phyloP scores from a whole-genome alignment of 2,888 invertebrate genomes.

The Liopterus haemorrhoidalis region DNA sequence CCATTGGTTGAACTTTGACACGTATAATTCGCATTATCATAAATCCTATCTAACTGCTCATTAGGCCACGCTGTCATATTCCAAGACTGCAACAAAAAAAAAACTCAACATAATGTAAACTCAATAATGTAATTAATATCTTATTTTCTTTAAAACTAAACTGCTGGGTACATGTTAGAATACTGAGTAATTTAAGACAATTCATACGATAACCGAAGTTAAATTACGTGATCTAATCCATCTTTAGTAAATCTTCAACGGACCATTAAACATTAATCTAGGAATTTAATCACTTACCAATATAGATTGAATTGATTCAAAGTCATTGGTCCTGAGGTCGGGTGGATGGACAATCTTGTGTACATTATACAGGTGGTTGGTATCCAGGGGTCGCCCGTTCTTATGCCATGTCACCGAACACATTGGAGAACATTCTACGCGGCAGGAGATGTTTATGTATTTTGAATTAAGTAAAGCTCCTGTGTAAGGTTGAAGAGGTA shows the following conservation, averaged over 20 bases:
- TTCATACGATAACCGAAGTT: no score
- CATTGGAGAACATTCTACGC: slow-evolving; percentile 82
- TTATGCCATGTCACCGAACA: slow-evolving; percentile 83
- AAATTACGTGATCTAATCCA: neutral
- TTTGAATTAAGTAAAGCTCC: slow-evolving; percentile 71
- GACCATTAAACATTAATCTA: no score
- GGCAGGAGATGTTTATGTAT: slow-evolving; percentile 66
- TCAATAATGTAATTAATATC: neutral
- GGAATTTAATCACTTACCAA: slow-evolving; percentile 51
- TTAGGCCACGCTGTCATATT: slow-evolving; percentile 81
- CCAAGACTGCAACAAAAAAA: slow-evolving; percentile 56
- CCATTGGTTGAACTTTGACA: slow-evolving; percentile 73
- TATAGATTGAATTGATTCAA: slow-evolving; percentile 82
- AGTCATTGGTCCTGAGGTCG: slow-evolving; percentile 75
- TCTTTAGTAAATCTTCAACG: neutral
- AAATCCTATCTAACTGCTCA: slow-evolving; percentile 66
- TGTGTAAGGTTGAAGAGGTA: slow-evolving; percentile 73
- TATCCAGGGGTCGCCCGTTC: slow-evolving; percentile 64
- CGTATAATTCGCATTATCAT: slow-evolving; percentile 76
- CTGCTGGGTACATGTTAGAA: neutral
- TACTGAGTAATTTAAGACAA: no score
- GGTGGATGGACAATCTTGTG: slow-evolving; percentile 62
- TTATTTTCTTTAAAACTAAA: neutral
- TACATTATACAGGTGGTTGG: slow-evolving; percentile 60
- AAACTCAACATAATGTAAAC: slow-evolving; percentile 1